Base-by-base conservation (phyloP, 2,797 vertebrate species). In the Gallinago solitaria region DNA sequence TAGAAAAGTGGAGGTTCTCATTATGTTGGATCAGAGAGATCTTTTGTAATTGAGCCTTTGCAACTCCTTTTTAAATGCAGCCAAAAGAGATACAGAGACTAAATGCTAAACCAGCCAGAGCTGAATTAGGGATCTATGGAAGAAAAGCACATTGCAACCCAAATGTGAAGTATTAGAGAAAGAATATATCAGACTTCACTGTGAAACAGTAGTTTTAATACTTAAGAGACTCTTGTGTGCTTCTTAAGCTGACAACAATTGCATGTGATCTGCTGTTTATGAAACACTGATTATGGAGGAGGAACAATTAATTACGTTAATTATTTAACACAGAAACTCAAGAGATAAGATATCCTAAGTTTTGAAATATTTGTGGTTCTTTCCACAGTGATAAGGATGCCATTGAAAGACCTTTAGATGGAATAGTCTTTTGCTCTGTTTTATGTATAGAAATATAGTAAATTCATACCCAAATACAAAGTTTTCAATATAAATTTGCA, bases 261-360 rank as follows among this genome's bases (percentile, higher is more conserved):
- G 47, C 50, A 45, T 7, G 43, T 50, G 87, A 93, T 63, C 70
- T 65, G 65, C 45, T 82, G 65, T 45, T 93, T 71, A 76, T 47
- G 77, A 77, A 91, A 87, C 41, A 28, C 56, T 57, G 51, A 70
- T 86, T 81, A 70, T 7, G 12, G 39, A 81, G 53, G 28, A 85
- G 48, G 41, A 70, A 12, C 47, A 53, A 80, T 50, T 64, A 91
- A 77, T 85, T 25, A 30, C 24, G 74, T 61, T 86, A 67, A 68
- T 81, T 64, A 87, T 75, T 90, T 79, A 90, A 79, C 57, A 48
- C 13, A 61, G 65, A 71, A 93, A 57, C 35, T 84, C 50, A 64
- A 69, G 53, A 56, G 70, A 48, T n/a, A 74, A 76, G 60, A 30
- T 24, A 70, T 16, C 28, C 51, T 53, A 18, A 19, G 23, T 64